Percentiles rank a stretch among this genome's conserved stretches.
Conservation (phyloP, 1,140 invertebrate genomes). For the Ostrea edulis region DNA sequence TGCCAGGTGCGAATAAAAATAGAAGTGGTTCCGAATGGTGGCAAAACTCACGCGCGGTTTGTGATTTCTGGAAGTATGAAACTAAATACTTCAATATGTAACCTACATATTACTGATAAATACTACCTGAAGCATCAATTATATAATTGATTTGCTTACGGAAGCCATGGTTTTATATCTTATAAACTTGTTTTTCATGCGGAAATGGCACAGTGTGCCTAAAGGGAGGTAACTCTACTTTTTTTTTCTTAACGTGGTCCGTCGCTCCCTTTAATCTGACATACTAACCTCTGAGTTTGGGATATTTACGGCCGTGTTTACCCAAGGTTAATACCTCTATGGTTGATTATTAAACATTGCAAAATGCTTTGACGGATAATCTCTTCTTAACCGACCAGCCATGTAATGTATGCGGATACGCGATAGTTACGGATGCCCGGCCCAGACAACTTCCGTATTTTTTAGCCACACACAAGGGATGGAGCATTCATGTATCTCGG, state of each 20-base stretch:
- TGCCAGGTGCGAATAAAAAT: constrained; percentile 36
- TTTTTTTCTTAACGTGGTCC: neutral
- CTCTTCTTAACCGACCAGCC: neutral
- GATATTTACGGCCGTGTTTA: neutral
- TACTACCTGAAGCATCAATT: neutral
- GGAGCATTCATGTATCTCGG: too few relatives aligned
- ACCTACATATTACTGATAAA: neutral
- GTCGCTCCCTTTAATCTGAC: neutral
- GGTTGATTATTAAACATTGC: neutral
- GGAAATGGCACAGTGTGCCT: neutral
- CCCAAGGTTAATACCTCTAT: neutral
- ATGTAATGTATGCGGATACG: neutral
- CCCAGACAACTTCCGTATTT: constrained; percentile 5
- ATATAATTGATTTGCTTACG: neutral
- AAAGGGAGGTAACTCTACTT: neutral
- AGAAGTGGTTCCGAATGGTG: neutral
- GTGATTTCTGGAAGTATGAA: neutral
- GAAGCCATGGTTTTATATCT: neutral
- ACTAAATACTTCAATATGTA: neutral
- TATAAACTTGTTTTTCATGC: neutral
- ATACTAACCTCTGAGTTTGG: constrained; percentile 13
- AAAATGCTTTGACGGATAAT: neutral
- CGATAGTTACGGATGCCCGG: neutral
- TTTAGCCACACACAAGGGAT: too few relatives aligned
- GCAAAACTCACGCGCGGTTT: constrained; percentile 25